Percentiles rank a stretch among this genome's conserved stretches.
Conservation (phyloP, 1,140 invertebrate genomes). For the Mercenaria mercenaria region DNA sequence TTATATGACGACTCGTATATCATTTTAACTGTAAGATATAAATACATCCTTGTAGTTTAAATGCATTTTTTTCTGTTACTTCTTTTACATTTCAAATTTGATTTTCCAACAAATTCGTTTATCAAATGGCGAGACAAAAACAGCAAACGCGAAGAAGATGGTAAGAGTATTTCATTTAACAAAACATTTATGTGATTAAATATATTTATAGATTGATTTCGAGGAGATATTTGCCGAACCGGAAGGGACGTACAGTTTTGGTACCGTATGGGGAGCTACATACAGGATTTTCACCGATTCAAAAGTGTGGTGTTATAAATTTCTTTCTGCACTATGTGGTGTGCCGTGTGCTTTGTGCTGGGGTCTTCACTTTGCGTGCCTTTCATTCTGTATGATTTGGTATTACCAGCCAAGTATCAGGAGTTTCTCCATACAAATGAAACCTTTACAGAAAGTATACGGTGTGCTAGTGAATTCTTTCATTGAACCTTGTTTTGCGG, state of each 20-base stretch:
- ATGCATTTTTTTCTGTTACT: no score
- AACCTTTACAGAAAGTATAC: constrained; percentile 15
- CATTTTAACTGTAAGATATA: no score
- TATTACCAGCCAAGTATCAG: constrained; percentile 80
- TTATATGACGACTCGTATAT: no score
- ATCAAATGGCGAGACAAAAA: no score
- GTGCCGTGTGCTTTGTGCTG: constrained; percentile 90
- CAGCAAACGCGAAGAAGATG: no score
- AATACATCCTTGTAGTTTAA: no score
- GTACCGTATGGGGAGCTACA: constrained; percentile 91
- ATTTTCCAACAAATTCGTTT: no score
- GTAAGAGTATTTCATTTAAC: no score
- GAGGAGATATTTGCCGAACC: constrained; percentile 93
- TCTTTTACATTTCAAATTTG: no score
- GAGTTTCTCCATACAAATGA: constrained; percentile 87
- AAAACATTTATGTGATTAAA: no score
- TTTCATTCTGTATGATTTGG: constrained; percentile 89
- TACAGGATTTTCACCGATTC: constrained; percentile 90
- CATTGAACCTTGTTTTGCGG: constrained; percentile 44
- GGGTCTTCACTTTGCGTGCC: constrained; percentile 91
- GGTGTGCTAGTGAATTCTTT: constrained; percentile 29
- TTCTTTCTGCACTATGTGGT: constrained; percentile 90
- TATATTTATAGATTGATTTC: constrained; percentile 85
- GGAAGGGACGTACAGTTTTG: constrained; percentile 90
- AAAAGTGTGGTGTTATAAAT: constrained; percentile 90